phyloP scores from a whole-genome alignment of 2,797 vertebrate genomes.

The Varecia variegata region DNA sequence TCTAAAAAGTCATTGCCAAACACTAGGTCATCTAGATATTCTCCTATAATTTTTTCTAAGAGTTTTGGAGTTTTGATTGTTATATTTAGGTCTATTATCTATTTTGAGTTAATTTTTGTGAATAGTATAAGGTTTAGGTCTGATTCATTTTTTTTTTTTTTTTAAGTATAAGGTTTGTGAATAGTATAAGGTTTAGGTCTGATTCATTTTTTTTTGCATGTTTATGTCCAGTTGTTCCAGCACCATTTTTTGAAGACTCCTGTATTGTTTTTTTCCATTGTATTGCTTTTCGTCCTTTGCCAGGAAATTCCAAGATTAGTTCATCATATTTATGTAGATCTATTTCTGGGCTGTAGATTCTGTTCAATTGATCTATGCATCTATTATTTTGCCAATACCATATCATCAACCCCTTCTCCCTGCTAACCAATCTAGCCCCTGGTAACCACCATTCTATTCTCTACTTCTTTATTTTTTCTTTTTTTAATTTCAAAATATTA shows the following conservation, averaged over 20 bases:
- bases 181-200: not conserved
- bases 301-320: not conserved
- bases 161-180: too few species aligned
- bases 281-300: not conserved
- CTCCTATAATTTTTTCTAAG: not conserved
- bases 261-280: not conserved
- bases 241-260: too few species aligned
- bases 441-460: not conserved
- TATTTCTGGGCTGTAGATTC: not conserved
- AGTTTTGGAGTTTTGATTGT: not conserved
- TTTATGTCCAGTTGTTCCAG: not conserved
- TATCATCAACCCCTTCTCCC: not conserved
- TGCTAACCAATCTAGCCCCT: not conserved
- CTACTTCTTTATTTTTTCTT: not conserved
- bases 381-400: not conserved
- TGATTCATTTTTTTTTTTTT: not conserved
- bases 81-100: not conserved
- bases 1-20: too few species aligned
- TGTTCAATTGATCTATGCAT: not conserved
- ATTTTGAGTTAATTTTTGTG: not conserved
- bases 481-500: not conserved
- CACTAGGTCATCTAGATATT: not conserved
- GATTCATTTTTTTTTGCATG: not conserved
- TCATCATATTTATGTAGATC: not conserved
- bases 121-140: not conserved